Evolutionary conservation across 2,113 vertebrate species (phyloP), one percentile per base, ranked within the genome.

Genomic region (Proteles cristata): DNA sequence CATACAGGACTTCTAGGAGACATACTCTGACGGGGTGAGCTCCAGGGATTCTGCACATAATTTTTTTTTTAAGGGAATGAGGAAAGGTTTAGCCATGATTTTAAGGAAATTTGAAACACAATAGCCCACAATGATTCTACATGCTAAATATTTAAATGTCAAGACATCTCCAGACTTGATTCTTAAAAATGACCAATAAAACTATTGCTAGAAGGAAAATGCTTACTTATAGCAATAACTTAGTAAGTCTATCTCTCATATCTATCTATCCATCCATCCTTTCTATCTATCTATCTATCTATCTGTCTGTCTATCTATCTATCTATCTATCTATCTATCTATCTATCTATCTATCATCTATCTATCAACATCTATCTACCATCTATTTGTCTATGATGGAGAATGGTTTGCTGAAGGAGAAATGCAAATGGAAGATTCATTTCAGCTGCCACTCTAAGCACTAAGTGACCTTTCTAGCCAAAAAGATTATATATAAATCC

Each of bases 61-160:
- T 82, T 76, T 21, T 91, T 85, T 84, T 65, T 39, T 80, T 65
- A 83, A 80, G 9, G 50, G 6, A 73, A 35, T 80, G 4, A 94
- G 4, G 8, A 83, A 81, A 77, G 0, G 0, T 25, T 93, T 93
- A 92, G 35, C 65, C 55, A 87, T 65, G 55, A 69, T 65, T 95
- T 93, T 92, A 87, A 87, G 55, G 26, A 96, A 83, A 76, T 88
- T 90, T 92, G 39, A 93, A 96, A 93, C 81, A 68, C 6, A 80
- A 43, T 80, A 86, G 50, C 12, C 6, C 14, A 95, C n/a, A 89
- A 21, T 92, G 39, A 94, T 83, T 93, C 10, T 88, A 81, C 45
- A 79, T 95, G 17, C 3, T 88, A 82, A 93, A 77, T 80, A 87
- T 66, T 8, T 69, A 82, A 89, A 82, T 90, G 69, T 86, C 25